Evolutionary conservation across 2,888 invertebrate genomes (phyloP).

Genomic region (Aquatica leii): DNA sequence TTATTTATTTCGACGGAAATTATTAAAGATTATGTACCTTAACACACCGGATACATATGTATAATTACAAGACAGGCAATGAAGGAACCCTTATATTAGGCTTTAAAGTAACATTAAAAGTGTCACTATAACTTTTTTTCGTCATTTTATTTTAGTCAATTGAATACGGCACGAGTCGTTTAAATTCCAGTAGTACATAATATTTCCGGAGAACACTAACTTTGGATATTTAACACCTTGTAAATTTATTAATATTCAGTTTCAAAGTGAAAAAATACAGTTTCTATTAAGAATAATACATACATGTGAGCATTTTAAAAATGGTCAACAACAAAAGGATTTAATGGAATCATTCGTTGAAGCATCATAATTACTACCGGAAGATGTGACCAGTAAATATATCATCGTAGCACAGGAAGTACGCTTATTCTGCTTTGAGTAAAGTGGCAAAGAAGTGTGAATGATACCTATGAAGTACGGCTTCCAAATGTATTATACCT

Average conservation of each 20-base stretch:
- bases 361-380: constrained; percentile 53
- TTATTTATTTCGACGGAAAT: constrained; percentile 23
- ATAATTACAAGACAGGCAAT: constrained; percentile 31
- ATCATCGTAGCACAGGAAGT: constrained; percentile 45
- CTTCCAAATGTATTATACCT: constrained; percentile 2
- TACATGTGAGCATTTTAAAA: too few species aligned
- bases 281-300: too few species aligned
- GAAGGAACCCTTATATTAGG: constrained; percentile 28
- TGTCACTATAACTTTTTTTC: constrained; percentile 22
- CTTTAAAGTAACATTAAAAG: constrained; percentile 26
- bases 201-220: constrained; percentile 26
- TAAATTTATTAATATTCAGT: neutral
- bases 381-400: constrained; percentile 47
- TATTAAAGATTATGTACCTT: constrained; percentile 21
- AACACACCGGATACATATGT: constrained; percentile 30
- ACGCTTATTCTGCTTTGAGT: constrained; percentile 42
- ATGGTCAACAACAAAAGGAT: constrained; percentile 9
- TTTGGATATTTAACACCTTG: neutral
- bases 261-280: too few species aligned
- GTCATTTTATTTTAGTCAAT: constrained; percentile 26
- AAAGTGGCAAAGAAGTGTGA: constrained; percentile 28
- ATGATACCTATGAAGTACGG: constrained; percentile 17
- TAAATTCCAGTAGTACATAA: constrained; percentile 27
- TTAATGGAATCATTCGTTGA: constrained; percentile 49
- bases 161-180: constrained; percentile 31